Percentiles rank a stretch among this genome's conserved stretches.
Conservation (phyloP, 2,113 vertebrate species). For the Centropus bengalensis region DNA sequence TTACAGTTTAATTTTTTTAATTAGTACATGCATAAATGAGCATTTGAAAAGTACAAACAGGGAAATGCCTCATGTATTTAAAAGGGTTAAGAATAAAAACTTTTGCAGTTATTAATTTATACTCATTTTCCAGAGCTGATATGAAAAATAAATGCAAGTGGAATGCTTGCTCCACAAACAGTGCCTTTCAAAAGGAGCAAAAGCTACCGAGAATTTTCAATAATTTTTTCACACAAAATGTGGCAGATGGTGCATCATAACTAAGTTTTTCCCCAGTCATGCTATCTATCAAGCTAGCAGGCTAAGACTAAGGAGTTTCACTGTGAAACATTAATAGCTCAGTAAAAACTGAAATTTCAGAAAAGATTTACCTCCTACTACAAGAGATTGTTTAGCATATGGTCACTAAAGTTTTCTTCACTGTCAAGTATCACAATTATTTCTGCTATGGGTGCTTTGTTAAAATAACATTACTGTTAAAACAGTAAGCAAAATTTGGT, state of each 20-base stretch:
- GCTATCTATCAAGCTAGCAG: not conserved
- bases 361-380: not conserved
- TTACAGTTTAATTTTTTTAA: not conserved
- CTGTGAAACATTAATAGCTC: not conserved
- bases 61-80: not conserved
- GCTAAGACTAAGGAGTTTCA: not conserved
- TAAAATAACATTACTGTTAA: not conserved
- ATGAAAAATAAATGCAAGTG: not conserved
- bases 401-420: not conserved
- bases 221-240: accelerated
- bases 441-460: not conserved
- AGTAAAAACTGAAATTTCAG: not conserved
- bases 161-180: not conserved
- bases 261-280: not conserved
- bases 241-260: not conserved
- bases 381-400: not conserved
- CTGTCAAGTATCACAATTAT: not conserved
- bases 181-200: not conserved
- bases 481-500: not conserved
- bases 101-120: not conserved
- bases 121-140: not conserved
- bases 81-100: not conserved
- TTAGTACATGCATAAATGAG: not conserved
- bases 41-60: not conserved
- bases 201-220: not conserved